phyloP scores from a whole-genome alignment of 1,140 invertebrate genomes.

The Leptoteleia sp. region DNA sequence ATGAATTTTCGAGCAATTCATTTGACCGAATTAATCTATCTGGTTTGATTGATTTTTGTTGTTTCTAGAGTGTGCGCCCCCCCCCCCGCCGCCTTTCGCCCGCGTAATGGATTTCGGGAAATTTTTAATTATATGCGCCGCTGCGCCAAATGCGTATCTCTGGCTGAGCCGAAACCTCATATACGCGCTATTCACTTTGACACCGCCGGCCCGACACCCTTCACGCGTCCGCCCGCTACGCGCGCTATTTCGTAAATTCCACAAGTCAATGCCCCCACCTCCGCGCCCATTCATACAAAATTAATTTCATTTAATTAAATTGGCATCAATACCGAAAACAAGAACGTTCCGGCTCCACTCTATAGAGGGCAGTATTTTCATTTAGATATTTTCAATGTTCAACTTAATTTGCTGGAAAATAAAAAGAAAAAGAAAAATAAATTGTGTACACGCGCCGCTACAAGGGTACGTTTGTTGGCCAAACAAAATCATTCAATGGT shows the following conservation, averaged over 20 bases:
- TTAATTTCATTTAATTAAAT: conserved; percentile 65
- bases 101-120: conserved; percentile 36
- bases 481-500: no score
- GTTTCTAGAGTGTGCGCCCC: conserved; percentile 18
- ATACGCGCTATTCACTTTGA: conserved; percentile 63
- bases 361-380: conserved; percentile 25
- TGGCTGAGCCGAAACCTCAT: conserved; percentile 47
- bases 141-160: conserved; percentile 28
- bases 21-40: conserved; percentile 30
- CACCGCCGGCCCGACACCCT: conserved; percentile 52
- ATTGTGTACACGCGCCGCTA: no score
- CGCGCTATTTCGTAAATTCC: conserved; percentile 60
- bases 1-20: conserved; percentile 22
- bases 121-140: conserved; percentile 59
- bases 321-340: conserved; percentile 39
- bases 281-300: conserved; percentile 55
- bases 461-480: no score
- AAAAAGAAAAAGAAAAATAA: no score
- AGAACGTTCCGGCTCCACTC: not conserved
- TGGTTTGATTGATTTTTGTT: conserved; percentile 38
- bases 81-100: not conserved
- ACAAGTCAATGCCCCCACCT: conserved; percentile 57
- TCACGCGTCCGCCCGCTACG: conserved; percentile 35
- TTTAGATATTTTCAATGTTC: conserved; percentile 16
- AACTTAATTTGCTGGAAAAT: no score